Evolutionary conservation across 1,140 invertebrate genomes (phyloP), one percentile per base, ranked within the genome.

Genomic region (Drosophila mayri): DNA sequence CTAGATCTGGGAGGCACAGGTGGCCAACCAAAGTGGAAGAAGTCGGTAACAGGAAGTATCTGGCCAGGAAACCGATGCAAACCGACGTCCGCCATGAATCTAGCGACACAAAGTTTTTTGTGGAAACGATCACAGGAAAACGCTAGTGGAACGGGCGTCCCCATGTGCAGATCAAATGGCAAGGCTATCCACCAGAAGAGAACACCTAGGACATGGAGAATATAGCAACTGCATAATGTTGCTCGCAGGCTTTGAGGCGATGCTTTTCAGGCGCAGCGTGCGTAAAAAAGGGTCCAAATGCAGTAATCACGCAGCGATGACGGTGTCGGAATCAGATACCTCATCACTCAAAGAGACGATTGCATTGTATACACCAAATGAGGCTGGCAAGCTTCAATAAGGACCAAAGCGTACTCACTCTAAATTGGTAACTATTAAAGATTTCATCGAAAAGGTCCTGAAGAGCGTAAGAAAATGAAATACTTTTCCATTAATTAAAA

Each of bases 161-260:
- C 4, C 65, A 86, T 9, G 25, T 71, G 2, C 28, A 50, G 5
- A 14, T 81, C 1, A 79, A 86, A n/a, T 86, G 82, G 82, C 0
- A 35, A 6, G 68, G 41, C 10, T 79, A 58, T 25, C 22, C 62
- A 0, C 1, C 16, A 0, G 20, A 66, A 7, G n/a, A 71, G 1
- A 67, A 22, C n/a, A 79, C 78, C 10, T 86, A 82, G 82, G 82
- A 81, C 10, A 38, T 71, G 9, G 65, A 86, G 12, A 81, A 67
- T 7, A 22, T 49, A 16, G 46, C 7, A 60, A 76, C 7, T 71
- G 68, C 22, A 52, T 86, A 25, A 4, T n/a, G 1, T 22, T 87
- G 22, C 9, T 87, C 1, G 46, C 57, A 0, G 58, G 79, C 0
- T 86, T 58, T 16, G 74, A 86, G n/a, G 63, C 55, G 25, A 25